These are phyloP conservation scores for Chelonoidis abingdonii DNA, from an alignment of 2,113 vertebrate genomes.

Conservation along the genomic window DNA sequence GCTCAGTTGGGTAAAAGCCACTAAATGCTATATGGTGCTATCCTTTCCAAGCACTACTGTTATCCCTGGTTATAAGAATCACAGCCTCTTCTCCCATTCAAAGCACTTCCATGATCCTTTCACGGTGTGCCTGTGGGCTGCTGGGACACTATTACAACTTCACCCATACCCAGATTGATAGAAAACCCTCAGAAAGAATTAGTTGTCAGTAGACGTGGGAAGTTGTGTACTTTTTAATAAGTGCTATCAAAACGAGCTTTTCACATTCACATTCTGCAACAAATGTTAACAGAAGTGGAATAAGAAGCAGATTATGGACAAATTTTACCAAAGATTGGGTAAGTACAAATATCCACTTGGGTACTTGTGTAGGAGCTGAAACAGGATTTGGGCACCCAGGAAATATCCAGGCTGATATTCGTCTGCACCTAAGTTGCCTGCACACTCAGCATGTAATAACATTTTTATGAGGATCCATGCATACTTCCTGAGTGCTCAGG, in stretches of 20 bases:
- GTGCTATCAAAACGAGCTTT: not conserved
- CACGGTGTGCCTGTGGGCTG: not conserved
- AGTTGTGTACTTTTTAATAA: not conserved
- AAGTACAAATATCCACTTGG: not conserved
- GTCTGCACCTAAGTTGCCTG: not conserved
- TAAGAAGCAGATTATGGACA: not conserved
- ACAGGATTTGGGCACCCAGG: not conserved
- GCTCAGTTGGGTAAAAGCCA: not conserved
- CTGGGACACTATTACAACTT: conserved; percentile 53
- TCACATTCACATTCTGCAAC: not conserved
- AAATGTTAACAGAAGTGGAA: not conserved
- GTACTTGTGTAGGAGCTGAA: not conserved
- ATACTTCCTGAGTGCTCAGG: not conserved
- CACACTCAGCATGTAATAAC: not conserved
- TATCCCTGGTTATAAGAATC: not conserved
- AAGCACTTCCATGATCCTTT: conserved; percentile 39
- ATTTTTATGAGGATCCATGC: not conserved
- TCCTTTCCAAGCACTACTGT: not conserved
- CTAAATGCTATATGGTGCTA: not conserved
- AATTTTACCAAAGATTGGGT: not conserved
- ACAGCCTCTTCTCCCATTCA: not conserved
- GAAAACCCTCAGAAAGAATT: not conserved
- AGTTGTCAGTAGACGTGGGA: not conserved
- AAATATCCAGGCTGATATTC: not conserved
- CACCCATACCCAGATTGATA: conserved; percentile 30